Base-by-base conservation (phyloP, 2,888 invertebrate species). In the Oxystoma pomonae region DNA sequence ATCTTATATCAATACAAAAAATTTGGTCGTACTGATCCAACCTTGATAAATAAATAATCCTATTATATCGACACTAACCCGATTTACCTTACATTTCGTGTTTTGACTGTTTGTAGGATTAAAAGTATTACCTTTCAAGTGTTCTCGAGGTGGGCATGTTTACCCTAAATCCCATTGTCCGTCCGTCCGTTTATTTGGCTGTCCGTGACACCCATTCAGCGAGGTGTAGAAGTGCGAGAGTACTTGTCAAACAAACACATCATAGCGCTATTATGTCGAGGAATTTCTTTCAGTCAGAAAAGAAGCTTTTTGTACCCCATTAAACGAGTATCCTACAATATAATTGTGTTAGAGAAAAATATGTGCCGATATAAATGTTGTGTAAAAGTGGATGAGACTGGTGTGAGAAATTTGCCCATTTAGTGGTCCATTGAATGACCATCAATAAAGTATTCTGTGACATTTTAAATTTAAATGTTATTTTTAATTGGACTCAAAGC, bases 201-300 rank as follows among this genome's bases (percentile, higher is more conserved):
- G 74, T 73, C 75, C 73, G 73, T 76, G 76, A 78, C 77, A 75
- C 71, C 74, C 74, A 77, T 79, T 78, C 76, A 77, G 53, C 69
- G 71, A 77, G 78, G 78, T 78, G 77, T 76, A 77, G 78, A 78
- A 76, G 35, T 72, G 71, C 73, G 73, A 73, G 74, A 78, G 76
- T 73, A 75, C 75, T 75, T 76, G 79, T 78, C 79, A 79, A 78
- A 78, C 77, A 79, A 73, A 35, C 35, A 35, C 35, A 35, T 35
- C 35, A 12, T 12, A 12, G 35, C 12, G n/a, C 35, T 12, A 35
- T 35, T 35, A 35, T 35, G 35, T 35, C 12, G 35, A 35, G 35
- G 35, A 35, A 35, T 35, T 35, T 12, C 35, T 35, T 35, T 35
- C 35, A 35, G n/a, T n/a, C 12, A 12, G 12, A 35, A 35, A 35